Evolutionary conservation across 1,140 invertebrate genomes (phyloP), one percentile per base, ranked within the genome.

Genomic region (Melipona quadrifasciata): DNA sequence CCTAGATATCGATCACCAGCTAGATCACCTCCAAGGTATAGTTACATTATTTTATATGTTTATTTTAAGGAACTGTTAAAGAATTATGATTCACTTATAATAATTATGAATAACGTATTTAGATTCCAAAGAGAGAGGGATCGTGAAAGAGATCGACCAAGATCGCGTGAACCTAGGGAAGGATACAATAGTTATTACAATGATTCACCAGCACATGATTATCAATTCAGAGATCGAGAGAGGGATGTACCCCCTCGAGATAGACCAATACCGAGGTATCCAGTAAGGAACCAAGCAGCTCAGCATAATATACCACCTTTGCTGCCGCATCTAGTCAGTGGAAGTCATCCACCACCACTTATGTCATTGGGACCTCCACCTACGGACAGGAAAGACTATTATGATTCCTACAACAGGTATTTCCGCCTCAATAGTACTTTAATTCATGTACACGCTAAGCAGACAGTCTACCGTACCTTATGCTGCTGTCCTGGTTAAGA

Each of bases 371-470:
- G 92, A 93, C 93, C 93, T 87, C 92, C 92, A 81, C 91, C 93
- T 89, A 91, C 91, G 94, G 94, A 95, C 92, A 94, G 94, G 94
- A 95, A 95, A 95, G 94, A 95, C 93, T 95, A 95, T 94, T 95
- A 95, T 95, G 94, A 95, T 93, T 94, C 94, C 92, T 95, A 95
- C 92, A 95, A 95, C 94, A 95, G 94, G 94, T 95, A 95, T 95
- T 95, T 95, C 93, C 93, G 94, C 92, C 91, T 93, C 92, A 94
- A 93, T 94, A 93, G 94, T 95, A 93, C 85, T 94, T 93, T 94
- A 83, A 94, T 95, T 92, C 92, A 92, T 92, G 92, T 94, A 93
- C 81, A 93, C 91, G 92, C 89, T 92, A 92, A 93, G 87, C 89
- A 90, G 84, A 90, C 84, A 82, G 82, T 87, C 84, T 90, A 88